Base-by-base conservation (phyloP, 2,888 invertebrate species). In the Tinea trinotella region DNA sequence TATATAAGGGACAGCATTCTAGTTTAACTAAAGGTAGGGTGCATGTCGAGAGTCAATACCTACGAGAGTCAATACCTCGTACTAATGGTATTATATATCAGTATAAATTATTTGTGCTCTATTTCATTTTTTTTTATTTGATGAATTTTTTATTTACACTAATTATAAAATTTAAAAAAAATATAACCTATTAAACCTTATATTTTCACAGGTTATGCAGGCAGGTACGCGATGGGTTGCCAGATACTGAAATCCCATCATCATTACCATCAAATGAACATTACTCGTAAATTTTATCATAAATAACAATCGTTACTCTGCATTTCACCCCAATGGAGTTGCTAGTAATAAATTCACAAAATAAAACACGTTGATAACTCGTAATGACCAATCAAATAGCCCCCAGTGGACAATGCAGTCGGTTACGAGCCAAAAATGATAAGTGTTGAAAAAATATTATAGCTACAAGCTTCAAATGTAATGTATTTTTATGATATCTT, bases 321-420 rank as follows among this genome's bases (percentile, higher is more conserved):
- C 10, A 46, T 46, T 46, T 46, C 19, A 46, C 19, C 46, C 46
- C 46, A 46, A 19, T 19, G 46, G 46, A 17, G 17, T 46, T n/a
- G 46, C 2, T 10, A 19, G 46, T 15, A 19, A 46, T 46, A 46
- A 17, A 19, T 46, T 46, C 19, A 6, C 19, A 19, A 17, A 40
- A 40, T 17, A 46, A 53, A 53, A 53, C 13, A n/a, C 40, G 36
- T 36, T 53, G 53, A 53, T 53, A 53, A 53, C 36, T 20, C 53
- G 53, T 20, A 12, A 35, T 35, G 53, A 17, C 70, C 71, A 71
- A 75, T 73, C 74, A 71, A 75, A 79, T 64, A 60, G 64, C 65
- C 67, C 77, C 78, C 76, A 61, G 58, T 65, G 70, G 75, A 60
- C 54, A 40, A 50, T 50, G 22, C 36, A 53, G 40, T 10, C 22